Base-by-base conservation (phyloP, 53 echinoderm and acorn worm species). In the Zoroaster sp. region DNA sequence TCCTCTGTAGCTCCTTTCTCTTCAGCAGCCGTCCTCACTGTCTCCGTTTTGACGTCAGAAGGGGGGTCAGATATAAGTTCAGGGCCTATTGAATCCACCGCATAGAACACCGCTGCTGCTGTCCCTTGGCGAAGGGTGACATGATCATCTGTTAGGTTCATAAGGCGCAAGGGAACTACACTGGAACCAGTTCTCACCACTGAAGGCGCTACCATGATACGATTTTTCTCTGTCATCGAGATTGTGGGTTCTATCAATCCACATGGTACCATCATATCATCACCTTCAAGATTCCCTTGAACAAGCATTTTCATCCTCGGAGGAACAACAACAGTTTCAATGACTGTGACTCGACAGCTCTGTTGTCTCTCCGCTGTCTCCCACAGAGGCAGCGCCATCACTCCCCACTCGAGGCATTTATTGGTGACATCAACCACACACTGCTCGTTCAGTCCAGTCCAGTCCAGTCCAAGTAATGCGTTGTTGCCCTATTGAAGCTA, bases 381-480 rank as follows among this genome's bases (percentile, higher is more conserved):
- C n/a, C n/a, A n/a, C n/a, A n/a, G n/a, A n/a, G n/a, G n/a, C n/a
- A n/a, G n/a, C n/a, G n/a, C n/a, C n/a, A n/a, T n/a, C n/a, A n/a
- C n/a, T n/a, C n/a, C n/a, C n/a, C n/a, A n/a, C n/a, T n/a, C n/a
- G n/a, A n/a, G n/a, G n/a, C n/a, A n/a, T n/a, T n/a, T n/a, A n/a
- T n/a, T n/a, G n/a, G n/a, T 74, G 17, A 77, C 69, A 33, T 83
- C 75, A 5, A 72, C 47, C 17, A 37, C 13, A 72, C 90, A 70
- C 28, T 73, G 11, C 51, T 82, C 49, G 17, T 72, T 42, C n/a
- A n/a, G n/a, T 32, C 54, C 3, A 6, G 82, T 21, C 54, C 71
- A 82, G 32, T 89, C 90, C 17, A 72, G 25, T 28, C 83, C 90
- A 31, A 90, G 44, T 13, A 90, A 52, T 35, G 6, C 85, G 41